phyloP scores from a whole-genome alignment of 2,888 invertebrate genomes.

The Troides aeacus region DNA sequence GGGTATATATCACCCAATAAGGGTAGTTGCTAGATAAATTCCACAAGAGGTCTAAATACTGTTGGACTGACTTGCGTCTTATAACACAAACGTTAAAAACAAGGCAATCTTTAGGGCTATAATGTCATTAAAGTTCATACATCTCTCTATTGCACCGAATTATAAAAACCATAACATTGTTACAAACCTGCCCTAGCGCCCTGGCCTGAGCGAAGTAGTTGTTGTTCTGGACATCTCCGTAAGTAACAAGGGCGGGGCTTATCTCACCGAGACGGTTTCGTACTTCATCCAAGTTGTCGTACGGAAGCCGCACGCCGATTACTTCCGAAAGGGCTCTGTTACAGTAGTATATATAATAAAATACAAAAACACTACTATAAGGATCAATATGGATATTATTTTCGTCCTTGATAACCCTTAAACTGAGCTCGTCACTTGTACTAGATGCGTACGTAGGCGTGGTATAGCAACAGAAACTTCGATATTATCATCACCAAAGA shows the following conservation, averaged over 20 bases:
- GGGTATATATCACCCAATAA: no score
- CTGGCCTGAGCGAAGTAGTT: slow-evolving; percentile 90
- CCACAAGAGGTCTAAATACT: no score
- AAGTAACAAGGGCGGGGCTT: slow-evolving; percentile 92
- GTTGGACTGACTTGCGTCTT: no score
- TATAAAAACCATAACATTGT: neutral
- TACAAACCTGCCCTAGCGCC: slow-evolving; percentile 81
- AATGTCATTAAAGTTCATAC: neutral
- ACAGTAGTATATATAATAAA: no score
- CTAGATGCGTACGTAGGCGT: no score
- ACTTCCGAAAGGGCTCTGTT: slow-evolving; percentile 96
- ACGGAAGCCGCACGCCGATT: slow-evolving; percentile 85
- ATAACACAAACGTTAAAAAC: no score
- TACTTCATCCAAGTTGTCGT: slow-evolving; percentile 92
- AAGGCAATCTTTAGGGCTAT: no score
- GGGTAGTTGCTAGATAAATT: no score
- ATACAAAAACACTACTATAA: neutral
- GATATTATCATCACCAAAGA: no score
- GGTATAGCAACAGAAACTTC: no score
- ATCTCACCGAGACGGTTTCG: slow-evolving; percentile 90
- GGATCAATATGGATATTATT: neutral
- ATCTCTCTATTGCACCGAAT: neutral
- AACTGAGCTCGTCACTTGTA: no score
- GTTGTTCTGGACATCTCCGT: slow-evolving; percentile 90
- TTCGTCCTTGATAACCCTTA: neutral